Percentiles rank a stretch among this genome's conserved stretches.
phyloP scores from a whole-genome alignment of 2,888 invertebrate species.

The Dyspetes luteomarginatus region DNA sequence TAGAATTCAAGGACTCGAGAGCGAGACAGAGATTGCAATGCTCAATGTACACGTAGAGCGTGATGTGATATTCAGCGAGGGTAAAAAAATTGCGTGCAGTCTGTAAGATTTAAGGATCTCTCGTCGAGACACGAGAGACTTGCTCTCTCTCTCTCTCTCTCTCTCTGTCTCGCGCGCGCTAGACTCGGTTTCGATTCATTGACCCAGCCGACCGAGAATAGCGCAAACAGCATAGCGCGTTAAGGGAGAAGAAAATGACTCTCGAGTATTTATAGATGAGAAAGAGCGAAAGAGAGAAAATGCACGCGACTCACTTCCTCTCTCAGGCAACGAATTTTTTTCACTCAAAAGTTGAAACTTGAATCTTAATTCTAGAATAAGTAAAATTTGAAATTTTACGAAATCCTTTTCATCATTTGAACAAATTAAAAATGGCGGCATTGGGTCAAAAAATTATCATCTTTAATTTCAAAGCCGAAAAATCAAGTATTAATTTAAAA shows the following conservation, averaged over 20 bases:
- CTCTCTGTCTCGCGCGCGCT: conserved; percentile 24
- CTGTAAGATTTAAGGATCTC: conserved; percentile 58
- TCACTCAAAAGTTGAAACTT: no score
- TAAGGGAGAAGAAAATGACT: conserved; percentile 59
- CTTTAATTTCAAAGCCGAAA: no score
- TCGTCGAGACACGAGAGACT: conserved; percentile 11
- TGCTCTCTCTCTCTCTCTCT: background rate
- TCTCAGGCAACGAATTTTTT: conserved; percentile 22
- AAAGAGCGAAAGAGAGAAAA: conserved; percentile 11
- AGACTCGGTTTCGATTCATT: conserved; percentile 76
- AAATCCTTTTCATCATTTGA: no score
- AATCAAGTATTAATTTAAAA: no score
- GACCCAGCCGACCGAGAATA: conserved; percentile 83
- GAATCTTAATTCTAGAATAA: no score
- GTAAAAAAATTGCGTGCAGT: conserved; percentile 50
- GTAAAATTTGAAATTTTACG: no score
- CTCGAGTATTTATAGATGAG: conserved; percentile 57
- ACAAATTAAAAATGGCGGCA: no score
- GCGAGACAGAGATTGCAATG: conserved; percentile 26
- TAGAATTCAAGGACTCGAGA: conserved; percentile 63
- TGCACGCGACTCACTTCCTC: conserved; percentile 34
- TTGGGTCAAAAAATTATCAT: no score
- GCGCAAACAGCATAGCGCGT: conserved; percentile 61
- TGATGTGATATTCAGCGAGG: conserved; percentile 31
- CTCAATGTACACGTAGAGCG: background rate